These are phyloP conservation scores for Drosophila formosana DNA, from an alignment of 2,888 invertebrate genomes.

Conservation along the genomic window DNA sequence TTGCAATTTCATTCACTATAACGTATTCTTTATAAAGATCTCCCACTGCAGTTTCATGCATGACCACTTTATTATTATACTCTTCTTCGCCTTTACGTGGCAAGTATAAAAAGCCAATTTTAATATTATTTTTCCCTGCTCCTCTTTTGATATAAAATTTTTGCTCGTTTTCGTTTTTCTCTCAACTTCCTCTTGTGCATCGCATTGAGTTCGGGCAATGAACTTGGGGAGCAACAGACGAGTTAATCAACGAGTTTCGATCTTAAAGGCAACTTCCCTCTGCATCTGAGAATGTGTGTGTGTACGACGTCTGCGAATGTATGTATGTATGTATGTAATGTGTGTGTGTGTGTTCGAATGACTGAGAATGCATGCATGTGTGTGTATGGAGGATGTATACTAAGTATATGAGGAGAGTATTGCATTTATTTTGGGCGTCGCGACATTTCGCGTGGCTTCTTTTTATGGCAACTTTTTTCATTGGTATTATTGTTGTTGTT, in stretches of 20 bases:
- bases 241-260: constrained; percentile 68
- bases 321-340: not conserved
- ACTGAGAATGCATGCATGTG: not conserved
- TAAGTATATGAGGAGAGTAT: constrained; percentile 50
- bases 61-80: not conserved
- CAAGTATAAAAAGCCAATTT: constrained; percentile 26
- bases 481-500: constrained; percentile 45
- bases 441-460: constrained; percentile 61
- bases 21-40: too few species aligned
- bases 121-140: constrained; percentile 25
- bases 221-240: constrained; percentile 53
- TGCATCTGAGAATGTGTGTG: constrained; percentile 4
- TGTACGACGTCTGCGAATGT: constrained; percentile 6
- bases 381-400: constrained; percentile 53
- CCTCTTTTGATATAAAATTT: constrained; percentile 22
- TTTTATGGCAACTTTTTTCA: constrained; percentile 77
- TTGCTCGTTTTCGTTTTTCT: constrained; percentile 21
- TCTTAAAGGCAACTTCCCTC: constrained; percentile 47
- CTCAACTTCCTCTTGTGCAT: constrained; percentile 58
- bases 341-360: constrained; percentile 14
- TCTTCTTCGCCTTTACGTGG: not conserved
- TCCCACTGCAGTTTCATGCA: not conserved
- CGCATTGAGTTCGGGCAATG: constrained; percentile 69
- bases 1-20: too few species aligned
- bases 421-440: constrained; percentile 80